phyloP scores from a whole-genome alignment of 2,113 vertebrate species.

The Mesoclemmys tuberculata region DNA sequence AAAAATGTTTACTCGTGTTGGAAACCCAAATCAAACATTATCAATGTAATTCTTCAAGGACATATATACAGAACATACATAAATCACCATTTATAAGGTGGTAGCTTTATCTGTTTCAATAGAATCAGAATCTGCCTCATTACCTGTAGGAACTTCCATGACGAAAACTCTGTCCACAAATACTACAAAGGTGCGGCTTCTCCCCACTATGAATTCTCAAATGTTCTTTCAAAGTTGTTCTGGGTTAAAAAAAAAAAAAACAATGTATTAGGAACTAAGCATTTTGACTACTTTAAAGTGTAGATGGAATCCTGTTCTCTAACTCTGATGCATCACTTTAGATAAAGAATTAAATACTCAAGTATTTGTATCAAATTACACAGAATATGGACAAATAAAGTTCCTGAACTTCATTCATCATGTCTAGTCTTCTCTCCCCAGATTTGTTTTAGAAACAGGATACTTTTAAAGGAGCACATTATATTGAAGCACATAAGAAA shows the following conservation, averaged over 20 bases:
- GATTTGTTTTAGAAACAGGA: background rate
- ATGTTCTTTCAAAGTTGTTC: constrained; percentile 96
- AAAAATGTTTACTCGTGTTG: background rate
- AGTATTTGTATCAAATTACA: background rate
- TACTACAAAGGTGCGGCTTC: constrained; percentile 97
- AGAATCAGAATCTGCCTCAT: background rate
- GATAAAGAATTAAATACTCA: background rate
- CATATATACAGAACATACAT: no score
- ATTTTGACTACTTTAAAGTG: background rate
- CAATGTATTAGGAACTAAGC: background rate
- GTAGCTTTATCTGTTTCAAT: background rate
- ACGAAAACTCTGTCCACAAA: constrained; percentile 97
- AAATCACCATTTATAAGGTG: background rate
- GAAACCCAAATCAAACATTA: background rate
- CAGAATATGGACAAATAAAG: background rate
- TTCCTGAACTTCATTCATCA: background rate
- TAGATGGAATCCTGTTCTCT: background rate
- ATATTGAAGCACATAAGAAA: accelerated
- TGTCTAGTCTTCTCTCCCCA: background rate
- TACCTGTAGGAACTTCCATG: constrained; percentile 98
- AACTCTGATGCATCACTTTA: background rate
- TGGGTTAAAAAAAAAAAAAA: constrained; percentile 61
- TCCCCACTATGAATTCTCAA: constrained; percentile 98
- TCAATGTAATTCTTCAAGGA: background rate
- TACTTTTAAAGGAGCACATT: background rate